A percentile compares a stretch with the other conserved stretches of the same genome.
Conservation (phyloP, 2,888 invertebrate genomes). For the Geotrupes spiniger region DNA sequence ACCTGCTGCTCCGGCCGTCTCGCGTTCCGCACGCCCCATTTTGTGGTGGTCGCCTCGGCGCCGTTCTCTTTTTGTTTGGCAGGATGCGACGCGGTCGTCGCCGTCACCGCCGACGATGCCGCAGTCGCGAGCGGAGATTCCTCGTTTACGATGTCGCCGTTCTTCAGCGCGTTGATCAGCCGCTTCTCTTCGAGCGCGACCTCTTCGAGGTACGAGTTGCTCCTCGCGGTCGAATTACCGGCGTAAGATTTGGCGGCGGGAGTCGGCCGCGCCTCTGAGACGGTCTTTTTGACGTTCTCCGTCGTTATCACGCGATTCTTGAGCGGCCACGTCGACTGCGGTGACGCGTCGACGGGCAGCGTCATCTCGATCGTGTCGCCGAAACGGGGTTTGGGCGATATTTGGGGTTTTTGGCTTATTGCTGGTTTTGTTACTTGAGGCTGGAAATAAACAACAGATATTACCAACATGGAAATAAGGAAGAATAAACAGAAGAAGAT, state of each 20-base stretch:
- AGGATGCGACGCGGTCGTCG: conserved; percentile 10
- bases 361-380: conserved; percentile 65
- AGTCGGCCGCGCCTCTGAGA: conserved; percentile 28
- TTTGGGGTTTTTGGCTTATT: conserved; percentile 52
- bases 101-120: conserved; percentile 10
- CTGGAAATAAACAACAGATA: conserved; percentile 22
- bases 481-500: too few species aligned
- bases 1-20: conserved; percentile 54
- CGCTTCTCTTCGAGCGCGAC: conserved; percentile 81
- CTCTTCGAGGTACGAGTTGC: conserved; percentile 54
- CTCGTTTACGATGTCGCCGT: conserved; percentile 62
- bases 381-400: conserved; percentile 51
- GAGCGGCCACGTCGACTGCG: conserved; percentile 57
- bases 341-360: conserved; percentile 60
- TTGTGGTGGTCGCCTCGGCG: conserved; percentile 38
- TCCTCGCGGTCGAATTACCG: conserved; percentile 5
- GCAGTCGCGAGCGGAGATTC: conserved; percentile 39
- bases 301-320: conserved; percentile 56
- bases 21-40: conserved; percentile 46
- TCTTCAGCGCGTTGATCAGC: conserved; percentile 73
- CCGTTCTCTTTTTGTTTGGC: conserved; percentile 27
- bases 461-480: too few species aligned
- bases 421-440: conserved; percentile 49
- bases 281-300: conserved; percentile 45
- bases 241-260: not conserved